A percentile compares a stretch with the other conserved stretches of the same genome.
Evolutionary conservation across 1,140 invertebrate species (phyloP).

Genomic region (Triops longicaudatus): DNA sequence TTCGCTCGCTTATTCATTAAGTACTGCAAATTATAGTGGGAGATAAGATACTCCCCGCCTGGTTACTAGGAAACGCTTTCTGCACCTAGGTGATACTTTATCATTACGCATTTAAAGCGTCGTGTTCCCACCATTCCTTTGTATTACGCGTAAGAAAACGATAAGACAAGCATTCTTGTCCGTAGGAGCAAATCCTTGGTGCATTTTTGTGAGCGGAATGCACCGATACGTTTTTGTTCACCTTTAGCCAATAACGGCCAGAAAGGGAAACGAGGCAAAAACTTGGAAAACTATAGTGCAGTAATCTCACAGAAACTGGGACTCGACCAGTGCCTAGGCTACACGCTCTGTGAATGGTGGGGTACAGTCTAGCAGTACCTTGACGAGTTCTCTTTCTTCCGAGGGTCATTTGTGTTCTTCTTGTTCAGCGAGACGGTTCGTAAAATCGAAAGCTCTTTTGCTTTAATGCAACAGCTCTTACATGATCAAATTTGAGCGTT

Average conservation of each 20-base stretch:
- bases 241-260: neutral
- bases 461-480: neutral
- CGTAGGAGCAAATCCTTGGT: too few species aligned
- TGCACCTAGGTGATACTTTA: neutral
- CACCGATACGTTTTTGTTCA: too few species aligned
- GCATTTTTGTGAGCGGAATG: too few species aligned
- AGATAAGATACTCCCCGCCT: neutral
- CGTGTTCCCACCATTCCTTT: too few species aligned
- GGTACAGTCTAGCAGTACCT: neutral
- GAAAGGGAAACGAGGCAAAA: neutral
- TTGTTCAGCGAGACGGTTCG: neutral
- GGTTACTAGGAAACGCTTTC: neutral
- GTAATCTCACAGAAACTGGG: neutral
- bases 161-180: too few species aligned
- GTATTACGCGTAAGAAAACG: too few species aligned
- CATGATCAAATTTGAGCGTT: neutral
- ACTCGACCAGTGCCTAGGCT: neutral
- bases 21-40: neutral
- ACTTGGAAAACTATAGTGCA: neutral
- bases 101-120: neutral
- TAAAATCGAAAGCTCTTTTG: neutral
- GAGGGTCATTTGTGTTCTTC: neutral
- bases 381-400: neutral
- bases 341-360: neutral
- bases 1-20: neutral